These are phyloP conservation scores for Aethes cnicana DNA, from an alignment of 2,888 invertebrate genomes.

Conservation along the genomic window DNA sequence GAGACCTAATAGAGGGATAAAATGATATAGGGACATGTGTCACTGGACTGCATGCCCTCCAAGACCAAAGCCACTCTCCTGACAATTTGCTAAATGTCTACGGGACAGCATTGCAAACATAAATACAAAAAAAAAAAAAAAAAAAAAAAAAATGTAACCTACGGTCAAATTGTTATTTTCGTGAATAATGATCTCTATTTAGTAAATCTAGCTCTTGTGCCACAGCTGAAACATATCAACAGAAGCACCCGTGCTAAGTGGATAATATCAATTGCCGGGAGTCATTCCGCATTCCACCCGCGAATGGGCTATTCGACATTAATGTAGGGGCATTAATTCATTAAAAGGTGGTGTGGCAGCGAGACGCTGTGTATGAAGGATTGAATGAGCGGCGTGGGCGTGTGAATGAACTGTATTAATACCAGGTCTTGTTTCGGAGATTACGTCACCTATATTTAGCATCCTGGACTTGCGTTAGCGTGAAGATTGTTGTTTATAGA, in stretches of 20 bases:
- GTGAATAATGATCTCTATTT: not conserved
- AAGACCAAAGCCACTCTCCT: no score
- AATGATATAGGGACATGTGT: no score
- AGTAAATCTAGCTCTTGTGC: slow-evolving; percentile 36
- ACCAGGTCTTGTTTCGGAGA: slow-evolving; percentile 22
- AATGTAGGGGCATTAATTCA: slow-evolving; percentile 67
- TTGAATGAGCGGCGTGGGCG: slow-evolving; percentile 28
- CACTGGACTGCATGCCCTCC: no score
- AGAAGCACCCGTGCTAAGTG: slow-evolving; percentile 66
- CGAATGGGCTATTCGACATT: slow-evolving; percentile 63
- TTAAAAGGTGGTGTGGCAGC: slow-evolving; percentile 42
- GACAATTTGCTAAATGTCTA: no score
- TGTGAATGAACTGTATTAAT: slow-evolving; percentile 24
- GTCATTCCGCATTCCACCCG: slow-evolving; percentile 76
- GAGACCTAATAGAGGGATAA: no score
- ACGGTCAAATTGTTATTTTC: no score
- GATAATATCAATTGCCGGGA: slow-evolving; percentile 74
- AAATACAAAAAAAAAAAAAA: no score
- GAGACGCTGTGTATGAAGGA: slow-evolving; percentile 26
- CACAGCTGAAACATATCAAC: slow-evolving; percentile 51
- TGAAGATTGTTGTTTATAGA: not conserved
- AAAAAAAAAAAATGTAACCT: not conserved
- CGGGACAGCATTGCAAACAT: no score
- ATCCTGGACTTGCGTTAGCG: no score
- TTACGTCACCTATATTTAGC: slow-evolving; percentile 26